Evolutionary conservation across 2,113 vertebrate species (phyloP), one percentile per base, ranked within the genome.

Genomic region (Hippocampus zosterae): DNA sequence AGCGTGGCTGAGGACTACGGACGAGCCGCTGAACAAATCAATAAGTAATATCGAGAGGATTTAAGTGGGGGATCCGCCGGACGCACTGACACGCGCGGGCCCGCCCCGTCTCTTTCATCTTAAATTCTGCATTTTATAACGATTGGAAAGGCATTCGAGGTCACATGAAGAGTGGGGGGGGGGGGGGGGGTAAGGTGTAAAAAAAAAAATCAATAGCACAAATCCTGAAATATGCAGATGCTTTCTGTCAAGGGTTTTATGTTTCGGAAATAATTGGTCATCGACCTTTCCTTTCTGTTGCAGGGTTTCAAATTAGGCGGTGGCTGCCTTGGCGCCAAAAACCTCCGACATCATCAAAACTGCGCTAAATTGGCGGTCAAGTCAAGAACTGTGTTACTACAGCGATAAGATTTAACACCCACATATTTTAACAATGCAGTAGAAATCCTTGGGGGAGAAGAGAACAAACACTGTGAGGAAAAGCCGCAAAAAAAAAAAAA

Each of bases 1-100:
- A 73, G 59, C 70, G 3, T 2, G 27, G 16, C 27, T 7, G 3
- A 29, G 15, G 55, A 63, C 74, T 59, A 67, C 48, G 69, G 66
- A 82, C 72, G 61, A 72, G 76, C 65, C 65, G 52, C 62, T 69
- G 68, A 75, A 67, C 65, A 62, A 79, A 90, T 90, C 89, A 88
- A 88, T 90, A 89, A 86, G 80, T 81, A 86, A 91, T 90, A 87
- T 83, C 79, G 67, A 65, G 57, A 78, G 78, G 86, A 82, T 86
- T 84, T 86, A 83, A 60, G 25, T 59, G 60, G 70, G 63, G 75
- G 74, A 83, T 84, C 63, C 66, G 67, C 68, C 52, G 57, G 63
- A 46, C n/a, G 19, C 37, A 9, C 41, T 2, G 21, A 65, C 42
- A 23, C 16, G 57, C 5, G 11, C 16, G 13, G 25, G 56, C 57